Evolutionary conservation across 2,113 vertebrate genomes (phyloP), one percentile per base, ranked within the genome.

Genomic region (Conger conger): DNA sequence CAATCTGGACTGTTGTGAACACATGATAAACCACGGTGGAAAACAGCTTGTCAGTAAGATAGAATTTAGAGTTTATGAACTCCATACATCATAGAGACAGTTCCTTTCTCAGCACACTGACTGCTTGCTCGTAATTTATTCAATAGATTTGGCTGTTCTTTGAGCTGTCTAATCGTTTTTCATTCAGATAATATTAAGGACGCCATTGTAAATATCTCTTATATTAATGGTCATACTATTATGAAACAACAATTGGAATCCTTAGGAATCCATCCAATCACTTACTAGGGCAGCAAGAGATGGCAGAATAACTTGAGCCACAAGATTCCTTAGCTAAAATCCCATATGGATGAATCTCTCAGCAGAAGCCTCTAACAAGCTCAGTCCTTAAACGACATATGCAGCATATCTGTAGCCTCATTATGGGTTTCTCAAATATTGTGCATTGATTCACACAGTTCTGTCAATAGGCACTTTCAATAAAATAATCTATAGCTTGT

Each of bases 51-150:
- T 90, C 91, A 91, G 88, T 89, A 88, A 87, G 90, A 82, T 91
- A 89, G 86, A 84, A 86, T 88, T 89, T 91, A 89, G 90, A 88
- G 87, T 91, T 94, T 94, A 94, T 94, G 93, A 94, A 93, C 92
- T 93, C 92, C 92, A 94, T 94, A 93, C 93, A 93, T 94, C 93
- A 94, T 87, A 82, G 79, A 91, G 92, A 93, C 93, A 93, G 91
- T 92, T 89, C 89, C 89, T 79, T 87, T 83, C 87, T 36, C 18
- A 36, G 18, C 7, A 38, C 36, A 33, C 27, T 73, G 68, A 73
- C 68, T 73, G 68, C 68, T 73, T 73, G 30, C n/a, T 73, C 68
- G 33, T 73, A 73, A 73, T 27, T 30, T 73, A 30, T 27, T 27
- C 57, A 8, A 63, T 63, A 23, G 18, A 23, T 27, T 23, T 63